Evolutionary conservation across 2,113 vertebrate species (phyloP), one percentile per base, ranked within the genome.

Genomic region (Tinamus guttatus): DNA sequence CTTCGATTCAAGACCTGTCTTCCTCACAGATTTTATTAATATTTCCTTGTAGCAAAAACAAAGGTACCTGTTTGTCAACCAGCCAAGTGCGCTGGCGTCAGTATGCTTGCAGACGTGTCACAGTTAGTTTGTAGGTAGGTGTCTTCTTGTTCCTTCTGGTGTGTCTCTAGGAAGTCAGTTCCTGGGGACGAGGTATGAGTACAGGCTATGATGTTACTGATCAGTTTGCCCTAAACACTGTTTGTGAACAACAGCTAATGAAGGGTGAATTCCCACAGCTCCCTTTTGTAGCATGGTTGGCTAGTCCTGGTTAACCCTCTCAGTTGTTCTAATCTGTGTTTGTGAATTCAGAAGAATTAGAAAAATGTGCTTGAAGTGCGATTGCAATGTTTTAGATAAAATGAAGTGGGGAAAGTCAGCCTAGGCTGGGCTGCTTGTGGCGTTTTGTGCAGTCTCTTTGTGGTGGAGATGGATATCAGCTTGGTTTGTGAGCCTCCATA

Each of bases 211-310:
- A 43, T 21, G 5, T 70, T 81, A 36, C 7, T 64, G 40, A 41
- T 32, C 59, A 36, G 6, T 52, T 67, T 86, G 59, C 7, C 8
- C 67, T 36, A 20, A 78, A 30, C 81, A 19, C 17, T 49, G 30
- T 21, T 71, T 76, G 15, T 3, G 58, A 77, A n/a, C 7, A 73
- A 32, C 18, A 62, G 22, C 8, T 80, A 76, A 73, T 17, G 3
- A 32, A 1, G 6, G 5, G 13, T 30, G 74, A 70, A 17, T 51
- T 56, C n/a, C 36, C 5, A 1, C 8, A 28, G 51, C 17, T 54
- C 32, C 20, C n/a, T 81, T 1, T 0, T 40, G 36, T 22, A 45
- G 22, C 4, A 9, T 69, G 30, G 13, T 19, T 3, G 5, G 30
- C n/a, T 79, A 45, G 27, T 85, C 74, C 34, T 36, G n/a, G n/a